Base-by-base conservation (phyloP, 2,888 invertebrate species). In the Polia nebulosa region DNA sequence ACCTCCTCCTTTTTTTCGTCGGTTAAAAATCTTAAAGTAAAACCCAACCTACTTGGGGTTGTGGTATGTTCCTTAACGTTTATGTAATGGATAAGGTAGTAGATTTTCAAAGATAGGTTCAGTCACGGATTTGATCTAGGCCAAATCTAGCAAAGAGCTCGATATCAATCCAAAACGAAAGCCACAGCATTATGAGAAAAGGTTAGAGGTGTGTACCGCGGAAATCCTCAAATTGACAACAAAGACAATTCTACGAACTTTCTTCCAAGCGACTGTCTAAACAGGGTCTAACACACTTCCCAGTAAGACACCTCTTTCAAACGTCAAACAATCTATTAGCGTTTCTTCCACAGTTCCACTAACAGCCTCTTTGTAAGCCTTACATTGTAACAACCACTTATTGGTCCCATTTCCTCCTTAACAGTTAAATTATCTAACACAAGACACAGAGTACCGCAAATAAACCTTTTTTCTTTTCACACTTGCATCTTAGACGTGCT, bases 401-500 rank as follows among this genome's bases (percentile, higher is more conserved):
- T 80, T 77, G 53, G 36, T 15, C 22, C 47, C 63, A 66, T 78
- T 77, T 51, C 68, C 75, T 70, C 62, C 65, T 72, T 72, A 76
- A 81, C 87, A 78, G 81, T 84, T 82, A 85, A 86, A 88, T 88
- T 86, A 87, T 87, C 80, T 61, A 82, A 81, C 85, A 76, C 85
- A 47, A 88, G 84, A 79, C 72, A 72, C 58, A 73, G 32, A 86
- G 78, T 85, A 83, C 87, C 89, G 87, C 83, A 89, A 88, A 82
- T 80, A 79, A 76, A 72, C 69, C 15, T 52, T 59, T 70, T 80
- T 84, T 86, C 27, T 81, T 90, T 90, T 90, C 86, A 89, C 89
- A 87, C 89, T 87, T 88, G 87, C 90, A 90, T 88, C 85, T 83
- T 80, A 84, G 67, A 76, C 75, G 80, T 85, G 85, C 87, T 87